A percentile compares a stretch with the other conserved stretches of the same genome.
phyloP scores from a whole-genome alignment of 1,140 invertebrate genomes.

The Drosophila lacteicornis region DNA sequence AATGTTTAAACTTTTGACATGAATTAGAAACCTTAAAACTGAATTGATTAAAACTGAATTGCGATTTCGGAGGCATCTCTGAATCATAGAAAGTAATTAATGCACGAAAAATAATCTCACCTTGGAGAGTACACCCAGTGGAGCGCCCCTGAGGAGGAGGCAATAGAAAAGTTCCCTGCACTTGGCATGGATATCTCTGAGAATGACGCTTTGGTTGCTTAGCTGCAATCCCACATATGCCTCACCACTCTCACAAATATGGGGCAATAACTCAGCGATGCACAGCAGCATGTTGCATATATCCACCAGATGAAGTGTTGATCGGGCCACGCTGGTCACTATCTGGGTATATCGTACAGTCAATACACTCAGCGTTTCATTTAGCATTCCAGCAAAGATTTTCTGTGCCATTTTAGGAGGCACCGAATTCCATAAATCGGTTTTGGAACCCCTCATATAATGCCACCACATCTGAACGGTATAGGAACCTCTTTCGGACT shows the following conservation, averaged over 20 bases:
- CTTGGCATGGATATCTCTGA: conserved; percentile 91
- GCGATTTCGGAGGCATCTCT: too few species aligned
- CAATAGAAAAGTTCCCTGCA: conserved; percentile 90
- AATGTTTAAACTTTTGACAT: too few species aligned
- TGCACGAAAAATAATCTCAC: conserved; percentile 53
- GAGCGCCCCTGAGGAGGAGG: conserved; percentile 89
- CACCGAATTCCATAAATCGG: conserved; percentile 92
- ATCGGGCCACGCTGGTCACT: conserved; percentile 87
- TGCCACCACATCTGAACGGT: conserved; percentile 94
- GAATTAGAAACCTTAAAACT: too few species aligned
- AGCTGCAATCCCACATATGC: conserved; percentile 86
- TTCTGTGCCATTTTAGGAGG: conserved; percentile 92
- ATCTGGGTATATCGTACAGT: conserved; percentile 90
- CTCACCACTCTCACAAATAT: conserved; percentile 87
- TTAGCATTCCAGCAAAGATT: conserved; percentile 91
- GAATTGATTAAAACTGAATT: too few species aligned
- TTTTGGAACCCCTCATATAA: conserved; percentile 92
- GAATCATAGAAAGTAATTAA: too few species aligned
- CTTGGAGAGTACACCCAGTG: conserved; percentile 90
- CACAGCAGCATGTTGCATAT: conserved; percentile 91
- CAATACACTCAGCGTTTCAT: conserved; percentile 91
- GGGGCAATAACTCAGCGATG: conserved; percentile 88
- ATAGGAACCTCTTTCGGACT: conserved; percentile 90
- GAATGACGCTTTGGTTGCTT: conserved; percentile 87
- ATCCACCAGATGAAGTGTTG: conserved; percentile 89